phyloP scores from a whole-genome alignment of 2,888 invertebrate genomes.

The Aspidapion aeneum region DNA sequence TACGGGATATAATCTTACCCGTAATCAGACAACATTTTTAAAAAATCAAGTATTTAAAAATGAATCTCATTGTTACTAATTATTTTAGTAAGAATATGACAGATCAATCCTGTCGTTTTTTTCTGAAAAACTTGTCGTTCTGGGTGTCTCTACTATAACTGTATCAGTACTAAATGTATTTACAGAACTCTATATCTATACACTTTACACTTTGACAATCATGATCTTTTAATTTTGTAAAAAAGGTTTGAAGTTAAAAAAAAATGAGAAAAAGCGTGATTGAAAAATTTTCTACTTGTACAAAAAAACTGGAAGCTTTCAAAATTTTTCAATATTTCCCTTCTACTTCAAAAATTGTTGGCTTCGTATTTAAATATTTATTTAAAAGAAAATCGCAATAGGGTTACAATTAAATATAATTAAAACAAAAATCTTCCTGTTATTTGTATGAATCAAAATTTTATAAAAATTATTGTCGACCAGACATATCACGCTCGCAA shows the following conservation, averaged over 20 bases:
- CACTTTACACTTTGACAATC: conserved; percentile 49
- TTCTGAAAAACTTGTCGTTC: too few relatives aligned
- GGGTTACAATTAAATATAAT: not conserved
- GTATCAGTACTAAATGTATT: conserved; percentile 27
- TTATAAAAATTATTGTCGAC: conserved; percentile 32
- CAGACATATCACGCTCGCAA: conserved; percentile 44
- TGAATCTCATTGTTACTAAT: too few relatives aligned
- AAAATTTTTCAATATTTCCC: not conserved
- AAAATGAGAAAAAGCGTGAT: conserved; percentile 25
- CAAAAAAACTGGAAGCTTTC: conserved; percentile 13
- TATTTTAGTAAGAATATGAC: too few relatives aligned
- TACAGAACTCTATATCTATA: conserved; percentile 37
- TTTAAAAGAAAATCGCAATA: not conserved
- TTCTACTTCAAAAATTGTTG: not conserved
- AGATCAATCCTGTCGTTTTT: too few relatives aligned
- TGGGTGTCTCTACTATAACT: too few relatives aligned
- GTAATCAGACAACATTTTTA: too few relatives aligned
- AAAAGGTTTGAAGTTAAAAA: conserved; percentile 11
- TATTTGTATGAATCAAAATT: conserved; percentile 30
- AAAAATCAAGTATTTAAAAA: too few relatives aligned
- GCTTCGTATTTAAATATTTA: not conserved
- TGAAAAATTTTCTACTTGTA: conserved; percentile 21
- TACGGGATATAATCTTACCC: too few relatives aligned
- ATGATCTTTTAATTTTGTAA: conserved; percentile 32
- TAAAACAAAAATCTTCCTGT: conserved; percentile 16